These are phyloP conservation scores for Cervus canadensis DNA, from an alignment of 2,113 vertebrate species.

Conservation along the genomic window DNA sequence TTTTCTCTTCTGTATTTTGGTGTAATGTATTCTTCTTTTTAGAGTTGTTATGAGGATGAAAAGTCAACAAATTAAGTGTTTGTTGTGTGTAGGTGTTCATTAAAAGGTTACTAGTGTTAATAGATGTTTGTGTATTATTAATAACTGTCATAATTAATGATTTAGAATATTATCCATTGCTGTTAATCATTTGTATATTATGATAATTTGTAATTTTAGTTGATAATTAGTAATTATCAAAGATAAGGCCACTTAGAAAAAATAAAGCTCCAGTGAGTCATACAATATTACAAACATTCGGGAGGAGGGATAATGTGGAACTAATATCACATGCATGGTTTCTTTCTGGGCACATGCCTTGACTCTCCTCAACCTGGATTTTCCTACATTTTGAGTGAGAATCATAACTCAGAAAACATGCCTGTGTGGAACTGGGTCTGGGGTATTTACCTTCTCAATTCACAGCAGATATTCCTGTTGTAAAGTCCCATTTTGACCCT, in stretches of 20 bases:
- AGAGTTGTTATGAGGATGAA: background rate
- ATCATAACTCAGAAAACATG: background rate
- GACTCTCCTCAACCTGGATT: background rate
- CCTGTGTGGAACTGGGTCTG: background rate
- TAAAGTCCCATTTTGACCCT: background rate
- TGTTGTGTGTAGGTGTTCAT: background rate
- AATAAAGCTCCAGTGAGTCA: background rate
- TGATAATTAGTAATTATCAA: background rate
- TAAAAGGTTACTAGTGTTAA: background rate
- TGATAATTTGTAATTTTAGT: background rate
- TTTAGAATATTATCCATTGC: background rate
- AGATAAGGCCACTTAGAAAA: background rate
- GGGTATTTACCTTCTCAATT: background rate
- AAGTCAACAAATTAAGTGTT: background rate
- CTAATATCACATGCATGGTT: background rate
- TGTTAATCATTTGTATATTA: background rate
- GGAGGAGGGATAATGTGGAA: background rate
- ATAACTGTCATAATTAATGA: background rate
- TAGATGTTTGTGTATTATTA: background rate
- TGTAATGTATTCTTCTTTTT: background rate
- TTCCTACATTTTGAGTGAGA: background rate
- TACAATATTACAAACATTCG: background rate
- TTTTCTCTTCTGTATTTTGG: background rate
- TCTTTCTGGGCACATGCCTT: background rate
- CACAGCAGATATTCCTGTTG: background rate